Percentiles rank a stretch among this genome's conserved stretches.
Evolutionary conservation across 1,140 invertebrate species (phyloP).

Genomic region (Calycopis cecrops): DNA sequence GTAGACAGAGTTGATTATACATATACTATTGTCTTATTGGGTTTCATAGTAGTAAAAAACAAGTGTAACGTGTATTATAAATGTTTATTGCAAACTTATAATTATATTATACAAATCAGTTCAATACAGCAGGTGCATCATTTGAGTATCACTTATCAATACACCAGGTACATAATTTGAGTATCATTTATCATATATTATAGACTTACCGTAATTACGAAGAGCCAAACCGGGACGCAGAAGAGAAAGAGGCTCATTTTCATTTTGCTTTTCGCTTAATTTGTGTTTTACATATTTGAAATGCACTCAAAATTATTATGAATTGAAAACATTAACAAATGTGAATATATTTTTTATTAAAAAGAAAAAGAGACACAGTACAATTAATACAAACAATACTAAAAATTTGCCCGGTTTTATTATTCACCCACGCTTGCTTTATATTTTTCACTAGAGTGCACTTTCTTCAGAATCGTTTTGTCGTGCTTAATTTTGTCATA

Average conservation of each 20-base stretch:
- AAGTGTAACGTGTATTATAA: too few species aligned
- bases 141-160: too few species aligned
- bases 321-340: conserved; percentile 20
- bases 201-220: too few species aligned
- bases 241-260: conserved; percentile 14
- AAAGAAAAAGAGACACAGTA: conserved; percentile 18
- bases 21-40: too few species aligned
- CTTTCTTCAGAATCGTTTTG: conserved; percentile 18
- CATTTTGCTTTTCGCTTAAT: conserved; percentile 10
- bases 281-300: conserved; percentile 9
- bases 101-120: too few species aligned
- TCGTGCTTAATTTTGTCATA: conserved; percentile 20
- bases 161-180: too few species aligned
- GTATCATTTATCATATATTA: too few species aligned
- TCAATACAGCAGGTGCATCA: too few species aligned
- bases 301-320: conserved; percentile 12
- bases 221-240: conserved; percentile 13
- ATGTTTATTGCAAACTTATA: too few species aligned
- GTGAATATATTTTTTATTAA: conserved; percentile 22
- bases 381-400: conserved; percentile 19
- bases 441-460: conserved; percentile 19
- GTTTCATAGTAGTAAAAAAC: too few species aligned
- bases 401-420: conserved; percentile 5
- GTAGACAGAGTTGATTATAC: too few species aligned
- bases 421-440: too few species aligned